These are phyloP conservation scores for Gymnoscopelus microlampas DNA, from an alignment of 2,797 vertebrate genomes.

Conservation along the genomic window DNA sequence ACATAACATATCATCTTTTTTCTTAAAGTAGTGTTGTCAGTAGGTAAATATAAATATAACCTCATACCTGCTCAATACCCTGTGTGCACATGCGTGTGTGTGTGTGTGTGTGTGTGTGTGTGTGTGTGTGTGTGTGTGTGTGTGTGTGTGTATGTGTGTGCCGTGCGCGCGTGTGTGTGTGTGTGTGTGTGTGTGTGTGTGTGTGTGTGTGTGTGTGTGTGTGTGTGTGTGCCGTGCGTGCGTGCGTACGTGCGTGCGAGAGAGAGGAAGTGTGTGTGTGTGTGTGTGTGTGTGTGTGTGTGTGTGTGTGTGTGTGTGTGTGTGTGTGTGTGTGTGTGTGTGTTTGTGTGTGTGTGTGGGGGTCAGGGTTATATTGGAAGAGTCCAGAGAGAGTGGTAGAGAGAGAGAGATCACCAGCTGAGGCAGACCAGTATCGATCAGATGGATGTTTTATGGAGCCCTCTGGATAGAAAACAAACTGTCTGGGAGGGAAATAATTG, in stretches of 20 bases:
- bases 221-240: neutral
- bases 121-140: conserved; percentile 13
- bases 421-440: conserved; percentile 51
- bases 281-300: too few species aligned
- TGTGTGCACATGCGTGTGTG: neutral
- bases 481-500: conserved; percentile 22
- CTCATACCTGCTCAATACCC: neutral
- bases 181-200: conserved; percentile 5
- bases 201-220: neutral
- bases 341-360: too few species aligned
- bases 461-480: conserved; percentile 51
- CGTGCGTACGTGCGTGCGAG: neutral
- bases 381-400: conserved; percentile 26
- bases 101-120: conserved; percentile 10
- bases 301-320: too few species aligned
- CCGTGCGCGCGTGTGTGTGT: neutral
- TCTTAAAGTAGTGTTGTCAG: too few species aligned
- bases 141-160: conserved; percentile 11
- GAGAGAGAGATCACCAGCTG: conserved; percentile 20
- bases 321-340: too few species aligned
- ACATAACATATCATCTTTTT: too few species aligned
- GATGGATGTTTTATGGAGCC: conserved; percentile 50
- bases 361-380: conserved; percentile 49
- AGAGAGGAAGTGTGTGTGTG: neutral
- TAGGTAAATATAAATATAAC: neutral